Conservation (phyloP, 2,888 invertebrate species). For the Fissipunctia ypsillon region DNA sequence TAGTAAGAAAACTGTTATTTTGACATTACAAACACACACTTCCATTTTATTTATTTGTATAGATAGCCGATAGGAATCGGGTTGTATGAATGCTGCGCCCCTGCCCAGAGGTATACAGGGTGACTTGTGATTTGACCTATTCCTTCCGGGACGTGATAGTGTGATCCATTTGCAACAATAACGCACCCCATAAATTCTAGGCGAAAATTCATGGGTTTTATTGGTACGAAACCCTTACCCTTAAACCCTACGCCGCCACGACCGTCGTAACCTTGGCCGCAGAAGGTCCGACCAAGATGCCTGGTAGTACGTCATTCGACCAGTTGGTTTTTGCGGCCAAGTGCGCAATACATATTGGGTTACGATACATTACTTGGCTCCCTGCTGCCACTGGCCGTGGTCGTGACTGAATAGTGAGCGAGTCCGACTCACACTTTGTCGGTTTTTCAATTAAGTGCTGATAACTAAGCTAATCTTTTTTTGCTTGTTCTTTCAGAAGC, state of each 20-base stretch:
- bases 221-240: background rate
- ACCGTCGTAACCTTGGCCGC: background rate
- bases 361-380: background rate
- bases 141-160: too few species aligned
- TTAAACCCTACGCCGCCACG: background rate
- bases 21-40: too few species aligned
- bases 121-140: too few species aligned
- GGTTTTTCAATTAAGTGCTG: background rate
- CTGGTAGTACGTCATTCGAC: background rate
- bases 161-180: too few species aligned
- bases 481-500: conserved; percentile 77
- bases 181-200: too few species aligned
- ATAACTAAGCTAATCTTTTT: background rate
- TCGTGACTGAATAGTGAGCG: background rate
- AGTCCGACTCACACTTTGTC: background rate
- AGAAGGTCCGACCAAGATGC: background rate
- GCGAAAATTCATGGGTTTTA: too few species aligned
- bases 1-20: too few species aligned
- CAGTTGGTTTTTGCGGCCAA: background rate
- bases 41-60: too few species aligned
- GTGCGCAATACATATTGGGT: background rate
- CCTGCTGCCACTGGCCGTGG: background rate
- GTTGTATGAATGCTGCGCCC: too few species aligned
- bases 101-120: too few species aligned
- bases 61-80: too few species aligned